These are phyloP conservation scores for Acestrorhynchus altus DNA, from an alignment of 2,797 vertebrate species.

Conservation along the genomic window DNA sequence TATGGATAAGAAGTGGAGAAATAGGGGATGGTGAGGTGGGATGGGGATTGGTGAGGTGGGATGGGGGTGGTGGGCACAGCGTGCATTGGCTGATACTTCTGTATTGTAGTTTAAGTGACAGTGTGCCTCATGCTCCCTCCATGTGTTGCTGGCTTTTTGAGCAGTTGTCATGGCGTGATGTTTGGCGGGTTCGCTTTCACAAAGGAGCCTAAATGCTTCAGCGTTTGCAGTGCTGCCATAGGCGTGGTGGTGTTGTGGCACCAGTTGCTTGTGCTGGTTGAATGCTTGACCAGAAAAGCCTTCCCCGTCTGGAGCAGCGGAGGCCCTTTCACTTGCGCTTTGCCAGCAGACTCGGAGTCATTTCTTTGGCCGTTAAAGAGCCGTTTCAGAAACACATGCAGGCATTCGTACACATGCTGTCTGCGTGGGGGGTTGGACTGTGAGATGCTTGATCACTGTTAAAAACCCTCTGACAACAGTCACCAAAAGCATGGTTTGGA, in stretches of 20 bases:
- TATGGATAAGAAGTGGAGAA: slow-evolving; percentile 16
- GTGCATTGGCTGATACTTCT: not conserved
- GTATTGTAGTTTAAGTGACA: slow-evolving; percentile 10
- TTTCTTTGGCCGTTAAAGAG: slow-evolving; percentile 32
- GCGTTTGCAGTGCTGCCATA: slow-evolving; percentile 51
- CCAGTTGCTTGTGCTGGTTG: slow-evolving; percentile 67
- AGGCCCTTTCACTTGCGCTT: slow-evolving; percentile 40
- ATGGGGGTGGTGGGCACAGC: not conserved
- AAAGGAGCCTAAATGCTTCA: not conserved
- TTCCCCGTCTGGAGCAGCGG: slow-evolving; percentile 42
- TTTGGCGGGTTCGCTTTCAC: not conserved
- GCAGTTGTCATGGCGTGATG: not conserved
- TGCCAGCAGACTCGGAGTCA: slow-evolving; percentile 53
- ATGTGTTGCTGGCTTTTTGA: not conserved
- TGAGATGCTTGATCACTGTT: not conserved
- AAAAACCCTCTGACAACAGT: too few relatives aligned
- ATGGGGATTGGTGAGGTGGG: too few relatives aligned
- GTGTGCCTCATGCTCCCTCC: not conserved
- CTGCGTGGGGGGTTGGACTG: not conserved
- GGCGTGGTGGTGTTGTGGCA: slow-evolving; percentile 57
- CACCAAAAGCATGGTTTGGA: too few relatives aligned
- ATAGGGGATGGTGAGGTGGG: slow-evolving; percentile 21
- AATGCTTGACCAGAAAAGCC: slow-evolving; percentile 60
- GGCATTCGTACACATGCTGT: not conserved
- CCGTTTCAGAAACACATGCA: slow-evolving; percentile 4